These are phyloP conservation scores for Meghimatium bilineatum DNA, from an alignment of 2,888 invertebrate genomes.

Conservation along the genomic window DNA sequence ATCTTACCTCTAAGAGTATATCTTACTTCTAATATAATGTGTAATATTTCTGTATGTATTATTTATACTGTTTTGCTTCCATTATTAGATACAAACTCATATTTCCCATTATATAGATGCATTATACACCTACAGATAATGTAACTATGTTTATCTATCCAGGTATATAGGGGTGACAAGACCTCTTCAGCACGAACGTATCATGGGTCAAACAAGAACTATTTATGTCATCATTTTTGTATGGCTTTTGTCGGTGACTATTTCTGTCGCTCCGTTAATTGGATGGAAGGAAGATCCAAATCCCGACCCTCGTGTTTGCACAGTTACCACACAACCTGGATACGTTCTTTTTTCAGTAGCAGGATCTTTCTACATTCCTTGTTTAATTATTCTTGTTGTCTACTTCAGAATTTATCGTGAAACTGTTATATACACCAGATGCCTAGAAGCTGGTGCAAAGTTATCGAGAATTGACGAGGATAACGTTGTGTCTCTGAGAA, in stretches of 20 bases:
- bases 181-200: conserved; percentile 81
- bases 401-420: conserved; percentile 82
- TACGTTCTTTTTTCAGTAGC: conserved; percentile 84
- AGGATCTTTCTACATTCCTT: conserved; percentile 84
- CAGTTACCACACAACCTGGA: conserved; percentile 80
- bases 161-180: conserved; percentile 83
- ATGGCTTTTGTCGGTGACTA: conserved; percentile 81
- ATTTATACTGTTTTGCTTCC: no score
- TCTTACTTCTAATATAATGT: no score
- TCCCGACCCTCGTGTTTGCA: conserved; percentile 79
- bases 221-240: conserved; percentile 78
- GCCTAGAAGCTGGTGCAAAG: conserved; percentile 79
- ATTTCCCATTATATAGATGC: no score
- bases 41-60: no score
- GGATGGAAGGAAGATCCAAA: conserved; percentile 80
- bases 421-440: conserved; percentile 79
- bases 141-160: not conserved
- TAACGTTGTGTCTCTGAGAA: conserved; percentile 69
- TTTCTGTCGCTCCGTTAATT: conserved; percentile 82
- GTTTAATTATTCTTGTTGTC: conserved; percentile 81
- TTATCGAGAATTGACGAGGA: conserved; percentile 65
- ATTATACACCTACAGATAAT: not conserved
- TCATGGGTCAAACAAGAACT: conserved; percentile 72
- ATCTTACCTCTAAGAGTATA: no score
- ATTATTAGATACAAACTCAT: no score